Base-by-base conservation (phyloP, 2,888 invertebrate species). In the Apotomis betuletana region DNA sequence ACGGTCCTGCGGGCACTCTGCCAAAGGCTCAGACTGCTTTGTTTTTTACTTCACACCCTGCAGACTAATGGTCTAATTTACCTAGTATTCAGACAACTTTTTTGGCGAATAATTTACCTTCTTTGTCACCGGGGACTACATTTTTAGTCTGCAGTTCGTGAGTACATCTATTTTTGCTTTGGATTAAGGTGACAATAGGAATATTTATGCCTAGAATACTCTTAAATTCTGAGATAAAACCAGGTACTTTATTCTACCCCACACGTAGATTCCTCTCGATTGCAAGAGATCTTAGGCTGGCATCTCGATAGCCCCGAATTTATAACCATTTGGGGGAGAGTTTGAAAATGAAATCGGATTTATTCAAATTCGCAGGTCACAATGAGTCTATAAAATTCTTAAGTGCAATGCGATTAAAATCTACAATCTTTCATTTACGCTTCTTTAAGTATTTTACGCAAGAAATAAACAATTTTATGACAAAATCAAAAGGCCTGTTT, bases 1-100 rank as follows among this genome's bases (percentile, higher is more conserved):
- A 83, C 83, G 80, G 82, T 81, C 83, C 81, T 79, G 78, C 81
- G 85, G 89, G 89, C 90, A 87, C 81, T 77, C 77, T 88, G 90
- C 90, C 90, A 90, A 88, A 84, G 78, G 83, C 81, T 79, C 81
- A 82, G 80, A 78, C 80, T 51, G 49, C 55, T 49, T 52, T 46
- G 62, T 59, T 59, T 72, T 72, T 68, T 61, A 51, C 67, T 67
- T 70, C 58, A 64, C 57, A 51, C 67, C 70, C 70, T 71, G 51
- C 70, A 65, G 57, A 54, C 51, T 67, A 67, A 67, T 57, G 71
- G 55, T 62, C 67, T 67, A 67, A 71, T 71, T 62, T 71, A 71
- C 51, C 62, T 65, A 61, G 57, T 51, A 57, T 67, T 55, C 49
- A 9, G 15, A 51, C 5, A 60, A 38, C 46, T 58, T 67, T 51